phyloP scores from a whole-genome alignment of 2,113 vertebrate species.

The Leptobrachium leishanense region DNA sequence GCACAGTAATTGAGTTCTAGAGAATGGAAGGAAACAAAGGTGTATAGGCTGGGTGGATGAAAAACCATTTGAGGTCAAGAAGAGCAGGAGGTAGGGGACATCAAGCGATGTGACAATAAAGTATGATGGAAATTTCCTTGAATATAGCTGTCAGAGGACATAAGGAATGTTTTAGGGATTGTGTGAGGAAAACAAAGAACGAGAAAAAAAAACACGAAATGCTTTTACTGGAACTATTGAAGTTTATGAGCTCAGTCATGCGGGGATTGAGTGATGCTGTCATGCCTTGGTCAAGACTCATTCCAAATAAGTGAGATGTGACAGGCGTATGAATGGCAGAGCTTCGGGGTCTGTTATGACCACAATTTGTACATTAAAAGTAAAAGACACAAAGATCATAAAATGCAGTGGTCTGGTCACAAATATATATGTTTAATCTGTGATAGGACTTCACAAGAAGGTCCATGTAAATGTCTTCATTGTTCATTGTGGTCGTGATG shows the following conservation, averaged over 20 bases:
- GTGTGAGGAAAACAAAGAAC: slow-evolving; percentile 1
- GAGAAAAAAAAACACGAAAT: slow-evolving; percentile 17
- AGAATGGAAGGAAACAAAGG: slow-evolving; percentile 10
- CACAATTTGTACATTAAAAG: slow-evolving; percentile 15
- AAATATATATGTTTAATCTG: too few species aligned
- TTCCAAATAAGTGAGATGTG: slow-evolving; percentile 30
- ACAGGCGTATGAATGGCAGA: slow-evolving; percentile 52
- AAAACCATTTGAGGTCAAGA: slow-evolving; percentile 19
- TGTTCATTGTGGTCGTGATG: too few species aligned
- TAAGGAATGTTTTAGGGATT: slow-evolving; percentile 26
- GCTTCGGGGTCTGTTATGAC: background rate
- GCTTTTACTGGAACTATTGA: slow-evolving; percentile 38
- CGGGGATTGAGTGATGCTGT: slow-evolving; percentile 22
- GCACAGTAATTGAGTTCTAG: slow-evolving; percentile 22
- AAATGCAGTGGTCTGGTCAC: too few species aligned
- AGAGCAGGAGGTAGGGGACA: slow-evolving; percentile 23
- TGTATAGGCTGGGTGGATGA: background rate
- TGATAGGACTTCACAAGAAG: too few species aligned
- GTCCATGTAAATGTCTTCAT: too few species aligned
- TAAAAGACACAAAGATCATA: too few species aligned
- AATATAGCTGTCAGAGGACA: slow-evolving; percentile 28
- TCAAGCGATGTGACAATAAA: slow-evolving; percentile 26
- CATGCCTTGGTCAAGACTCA: slow-evolving; percentile 5
- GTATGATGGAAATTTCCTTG: slow-evolving; percentile 29
- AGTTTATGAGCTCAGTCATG: slow-evolving; percentile 34